Conservation (phyloP, 2,888 invertebrate genomes). For the Calliopum simillimum region DNA sequence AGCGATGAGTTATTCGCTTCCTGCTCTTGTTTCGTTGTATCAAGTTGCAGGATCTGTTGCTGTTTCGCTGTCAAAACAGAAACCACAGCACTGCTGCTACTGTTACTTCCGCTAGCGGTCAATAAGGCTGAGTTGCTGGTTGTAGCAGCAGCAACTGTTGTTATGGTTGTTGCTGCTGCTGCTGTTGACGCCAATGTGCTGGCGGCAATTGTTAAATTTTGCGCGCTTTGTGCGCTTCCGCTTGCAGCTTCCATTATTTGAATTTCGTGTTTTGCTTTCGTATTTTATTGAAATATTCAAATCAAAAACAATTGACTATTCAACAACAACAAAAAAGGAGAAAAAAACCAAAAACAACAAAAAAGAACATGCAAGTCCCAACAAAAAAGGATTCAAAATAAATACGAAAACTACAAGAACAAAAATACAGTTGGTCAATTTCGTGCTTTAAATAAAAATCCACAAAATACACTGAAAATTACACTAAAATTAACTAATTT, state of each 20-base stretch:
- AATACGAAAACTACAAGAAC: constrained; percentile 32
- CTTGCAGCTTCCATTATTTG: constrained; percentile 49
- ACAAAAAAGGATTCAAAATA: constrained; percentile 26
- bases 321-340: constrained; percentile 32
- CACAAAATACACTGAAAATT: neutral
- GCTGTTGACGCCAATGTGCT: constrained; percentile 45
- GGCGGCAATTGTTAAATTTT: constrained; percentile 39
- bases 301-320: constrained; percentile 22
- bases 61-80: constrained; percentile 16
- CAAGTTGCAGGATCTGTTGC: constrained; percentile 40
- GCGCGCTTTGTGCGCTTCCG: constrained; percentile 44
- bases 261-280: neutral
- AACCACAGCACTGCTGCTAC: constrained; percentile 45
- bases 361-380: constrained; percentile 51
- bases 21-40: constrained; percentile 46
- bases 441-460: neutral
- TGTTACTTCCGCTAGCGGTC: constrained; percentile 41
- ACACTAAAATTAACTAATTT: constrained; percentile 1
- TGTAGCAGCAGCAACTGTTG: constrained; percentile 34
- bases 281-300: constrained; percentile 6
- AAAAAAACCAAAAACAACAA: constrained; percentile 41
- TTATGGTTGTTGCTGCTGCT: constrained; percentile 34
- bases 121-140: constrained; percentile 37
- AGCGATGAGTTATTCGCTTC: constrained; percentile 59
- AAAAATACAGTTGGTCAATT: constrained; percentile 25